Base-by-base conservation (phyloP, 2,797 vertebrate species). In the Leptodactylus fallax region DNA sequence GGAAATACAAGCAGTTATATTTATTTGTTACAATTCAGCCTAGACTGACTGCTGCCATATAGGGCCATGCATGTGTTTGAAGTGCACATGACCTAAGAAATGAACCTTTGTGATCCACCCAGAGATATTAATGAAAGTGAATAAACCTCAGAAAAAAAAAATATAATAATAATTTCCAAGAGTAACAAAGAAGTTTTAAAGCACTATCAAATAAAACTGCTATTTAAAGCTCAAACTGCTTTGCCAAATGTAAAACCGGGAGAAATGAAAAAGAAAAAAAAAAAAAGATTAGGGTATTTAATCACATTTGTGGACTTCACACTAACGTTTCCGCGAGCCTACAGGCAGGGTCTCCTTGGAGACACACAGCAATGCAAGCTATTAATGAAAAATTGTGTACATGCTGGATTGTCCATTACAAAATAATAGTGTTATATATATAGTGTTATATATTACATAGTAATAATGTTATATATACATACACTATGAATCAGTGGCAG, bases 251-350 rank as follows among this genome's bases (percentile, higher is more conserved):
- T 21, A n/a, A 23, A n/a, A 76, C 21, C 53, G 58, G 23, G 23
- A 25, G 11, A 79, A n/a, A 79, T 4, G 47, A 21, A 79, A 36
- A 49, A 56, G 17, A 3, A 36, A 17, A 69, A 47, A 49, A 56
- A 23, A 3, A 36, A 17, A 69, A 47, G 63, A 86, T 86, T 80
- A 86, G 51, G 12, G 19, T 25, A 76, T 63, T 87, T 81, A 74
- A 81, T 81, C 79, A 87, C 58, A 81, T 87, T 81, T 14, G 23
- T 76, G 17, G 12, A 9, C 80, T 74, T 51, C 72, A 58, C 14
- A 72, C 16, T 17, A 49, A 72, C 14, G n/a, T 61, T 25, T 87
- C 84, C 58, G 25, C 9, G 16, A 27, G 49, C 49, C 63, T 13
- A n/a, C 36, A n/a, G 76, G 55, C 47, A 23, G 13, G 56, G 49